A percentile compares a stretch with the other conserved stretches of the same genome.
Conservation (phyloP, 2,888 invertebrate species). For the Spodoptera exigua region DNA sequence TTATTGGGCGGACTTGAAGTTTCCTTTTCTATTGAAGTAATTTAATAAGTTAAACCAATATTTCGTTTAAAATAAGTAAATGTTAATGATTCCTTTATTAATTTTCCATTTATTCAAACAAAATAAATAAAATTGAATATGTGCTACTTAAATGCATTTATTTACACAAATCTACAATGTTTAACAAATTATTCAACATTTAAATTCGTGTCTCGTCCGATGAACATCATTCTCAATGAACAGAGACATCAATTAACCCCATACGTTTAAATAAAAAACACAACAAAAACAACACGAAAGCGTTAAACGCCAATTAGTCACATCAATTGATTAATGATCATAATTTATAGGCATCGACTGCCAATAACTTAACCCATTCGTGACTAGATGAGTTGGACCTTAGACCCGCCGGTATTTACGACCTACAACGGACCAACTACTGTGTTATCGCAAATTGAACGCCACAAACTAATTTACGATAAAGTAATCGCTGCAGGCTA, state of each 20-base stretch:
- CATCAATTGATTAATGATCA: constrained; percentile 53
- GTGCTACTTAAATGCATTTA: too few relatives aligned
- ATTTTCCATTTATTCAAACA: too few relatives aligned
- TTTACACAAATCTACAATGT: neutral
- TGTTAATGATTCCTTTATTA: too few relatives aligned
- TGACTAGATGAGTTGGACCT: constrained; percentile 57
- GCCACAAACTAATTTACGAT: constrained; percentile 68
- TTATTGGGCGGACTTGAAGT: too few relatives aligned
- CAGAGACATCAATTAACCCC: constrained; percentile 18
- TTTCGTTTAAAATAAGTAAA: too few relatives aligned
- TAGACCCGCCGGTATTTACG: constrained; percentile 62
- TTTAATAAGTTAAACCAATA: too few relatives aligned
- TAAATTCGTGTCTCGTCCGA: constrained; percentile 18
- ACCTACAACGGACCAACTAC: constrained; percentile 64
- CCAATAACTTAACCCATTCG: constrained; percentile 52
- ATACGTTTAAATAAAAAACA: constrained; percentile 29
- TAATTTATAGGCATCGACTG: constrained; percentile 48
- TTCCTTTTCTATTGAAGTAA: too few relatives aligned
- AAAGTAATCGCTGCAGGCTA: constrained; percentile 61
- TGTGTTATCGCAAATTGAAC: constrained; percentile 72
- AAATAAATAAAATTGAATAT: too few relatives aligned
- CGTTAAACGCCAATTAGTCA: constrained; percentile 51
- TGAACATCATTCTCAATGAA: constrained; percentile 21
- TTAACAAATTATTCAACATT: constrained; percentile 4
- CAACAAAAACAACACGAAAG: constrained; percentile 23